A percentile compares a stretch with the other conserved stretches of the same genome.
phyloP scores from a whole-genome alignment of 2,113 vertebrate species.

The Crotalus helleri region DNA sequence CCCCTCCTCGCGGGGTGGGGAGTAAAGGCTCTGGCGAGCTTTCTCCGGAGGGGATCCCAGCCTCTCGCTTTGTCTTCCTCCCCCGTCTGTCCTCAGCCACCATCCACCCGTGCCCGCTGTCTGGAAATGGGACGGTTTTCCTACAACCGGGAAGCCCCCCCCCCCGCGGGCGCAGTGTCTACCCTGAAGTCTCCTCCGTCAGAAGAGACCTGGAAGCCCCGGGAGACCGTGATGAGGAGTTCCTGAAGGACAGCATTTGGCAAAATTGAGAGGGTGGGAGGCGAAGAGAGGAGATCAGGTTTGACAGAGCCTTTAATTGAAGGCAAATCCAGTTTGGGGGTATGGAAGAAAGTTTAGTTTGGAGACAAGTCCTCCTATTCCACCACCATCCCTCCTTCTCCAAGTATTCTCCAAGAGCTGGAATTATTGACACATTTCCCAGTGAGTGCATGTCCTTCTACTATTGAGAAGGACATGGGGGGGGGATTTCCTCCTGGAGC shows the following conservation, averaged over 20 bases:
- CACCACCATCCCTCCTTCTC: neutral
- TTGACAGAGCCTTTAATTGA: neutral
- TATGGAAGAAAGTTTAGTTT: neutral
- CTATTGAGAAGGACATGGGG: neutral
- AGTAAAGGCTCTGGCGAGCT: neutral
- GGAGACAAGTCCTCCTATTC: neutral
- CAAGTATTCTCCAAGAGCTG: neutral
- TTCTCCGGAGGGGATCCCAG: no score
- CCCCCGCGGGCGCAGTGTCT: neutral
- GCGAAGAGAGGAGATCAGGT: neutral
- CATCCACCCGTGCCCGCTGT: neutral
- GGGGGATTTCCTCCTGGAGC: neutral
- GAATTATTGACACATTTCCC: neutral
- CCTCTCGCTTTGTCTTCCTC: neutral
- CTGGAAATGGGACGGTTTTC: neutral
- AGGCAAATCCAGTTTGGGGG: neutral
- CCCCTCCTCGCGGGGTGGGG: neutral
- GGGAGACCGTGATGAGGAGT: neutral
- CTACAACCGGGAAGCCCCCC: neutral
- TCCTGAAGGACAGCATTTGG: neutral
- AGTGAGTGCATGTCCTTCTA: neutral
- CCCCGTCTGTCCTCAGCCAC: neutral
- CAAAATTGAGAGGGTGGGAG: neutral
- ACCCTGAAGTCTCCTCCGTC: neutral
- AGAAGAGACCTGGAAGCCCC: neutral